Percentiles rank a stretch among this genome's conserved stretches.
Conservation (phyloP, 2,113 vertebrate genomes). For the Egretta garzetta region DNA sequence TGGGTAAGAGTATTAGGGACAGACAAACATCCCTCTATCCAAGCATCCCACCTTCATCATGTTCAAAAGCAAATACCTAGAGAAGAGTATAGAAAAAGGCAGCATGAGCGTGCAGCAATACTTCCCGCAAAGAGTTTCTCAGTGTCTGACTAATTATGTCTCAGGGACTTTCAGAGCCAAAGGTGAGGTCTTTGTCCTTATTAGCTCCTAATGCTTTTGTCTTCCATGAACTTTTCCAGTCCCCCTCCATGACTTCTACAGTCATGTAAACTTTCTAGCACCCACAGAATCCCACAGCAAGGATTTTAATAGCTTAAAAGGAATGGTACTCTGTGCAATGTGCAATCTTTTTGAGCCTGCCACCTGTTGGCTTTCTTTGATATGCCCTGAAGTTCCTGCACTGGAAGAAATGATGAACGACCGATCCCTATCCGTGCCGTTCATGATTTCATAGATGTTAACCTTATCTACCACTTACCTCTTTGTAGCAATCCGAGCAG, state of each 20-base stretch:
- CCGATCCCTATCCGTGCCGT: background rate
- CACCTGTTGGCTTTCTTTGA: background rate
- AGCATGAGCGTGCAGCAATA: background rate
- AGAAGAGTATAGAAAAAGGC: background rate
- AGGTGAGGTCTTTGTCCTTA: background rate
- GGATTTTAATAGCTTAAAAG: background rate
- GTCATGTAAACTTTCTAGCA: background rate
- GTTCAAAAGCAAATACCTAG: background rate
- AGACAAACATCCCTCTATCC: background rate
- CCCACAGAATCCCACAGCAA: background rate
- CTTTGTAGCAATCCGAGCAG: background rate
- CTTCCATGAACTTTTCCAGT: background rate
- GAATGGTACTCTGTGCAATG: background rate
- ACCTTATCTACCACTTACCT: background rate
- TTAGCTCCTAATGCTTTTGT: background rate
- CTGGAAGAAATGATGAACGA: background rate
- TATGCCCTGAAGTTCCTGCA: background rate
- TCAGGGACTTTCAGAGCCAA: background rate
- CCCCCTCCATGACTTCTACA: background rate
- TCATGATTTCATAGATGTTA: background rate
- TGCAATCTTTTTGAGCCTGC: background rate
- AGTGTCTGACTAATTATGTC: background rate
- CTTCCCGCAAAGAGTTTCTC: background rate
- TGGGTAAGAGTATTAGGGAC: background rate
- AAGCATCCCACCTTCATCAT: background rate